Base-by-base conservation (phyloP, 1,140 invertebrate genomes). In the Galleria mellonella region DNA sequence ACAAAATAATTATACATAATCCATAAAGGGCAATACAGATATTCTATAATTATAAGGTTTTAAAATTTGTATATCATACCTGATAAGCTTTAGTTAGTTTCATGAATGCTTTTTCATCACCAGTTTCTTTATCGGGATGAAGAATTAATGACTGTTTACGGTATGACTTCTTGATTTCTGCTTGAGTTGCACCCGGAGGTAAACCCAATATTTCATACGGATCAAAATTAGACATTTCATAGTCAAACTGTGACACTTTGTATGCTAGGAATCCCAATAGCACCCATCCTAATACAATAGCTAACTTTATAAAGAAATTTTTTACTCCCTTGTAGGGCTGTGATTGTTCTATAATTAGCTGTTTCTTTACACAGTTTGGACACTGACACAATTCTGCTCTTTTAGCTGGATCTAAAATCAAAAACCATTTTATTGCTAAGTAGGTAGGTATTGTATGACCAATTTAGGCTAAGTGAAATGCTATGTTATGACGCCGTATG, bases 171-270 rank as follows among this genome's bases (percentile, higher is more conserved):
- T 98, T 99, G 36, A 99, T 97, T 77, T 98, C 96, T 32, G 89
- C 86, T 74, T 94, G 90, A 11, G 93, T 93, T 23, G 97, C 90
- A 53, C 94, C 94, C 38, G 93, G 87, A 45, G 97, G 92, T 60
- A 99, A 89, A 41, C 92, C 93, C 17, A 99, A 88, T 72, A 99
- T 99, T 86, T 97, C 95, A 88, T 97, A 99, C 0, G 98, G 98
- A 89, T 99, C 98, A 90, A 98, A 99, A 83, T 98, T 99, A 10
- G 96, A 94, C 91, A 97, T 96, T 87, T 98, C 97, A 87, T 98
- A 96, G 73, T 99, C 97, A 87, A 99, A 97, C 83, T 98, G 95
- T 0, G 96, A 97, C 6, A 98, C 96, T 91, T 98, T 98, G 77
- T 98, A 98, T 1, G 96, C 94, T 44, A 99, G 86, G 38, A 96